Evolutionary conservation across 1,140 invertebrate species (phyloP), one percentile per base, ranked within the genome.

Genomic region (Pseudomyrmex sp.): DNA sequence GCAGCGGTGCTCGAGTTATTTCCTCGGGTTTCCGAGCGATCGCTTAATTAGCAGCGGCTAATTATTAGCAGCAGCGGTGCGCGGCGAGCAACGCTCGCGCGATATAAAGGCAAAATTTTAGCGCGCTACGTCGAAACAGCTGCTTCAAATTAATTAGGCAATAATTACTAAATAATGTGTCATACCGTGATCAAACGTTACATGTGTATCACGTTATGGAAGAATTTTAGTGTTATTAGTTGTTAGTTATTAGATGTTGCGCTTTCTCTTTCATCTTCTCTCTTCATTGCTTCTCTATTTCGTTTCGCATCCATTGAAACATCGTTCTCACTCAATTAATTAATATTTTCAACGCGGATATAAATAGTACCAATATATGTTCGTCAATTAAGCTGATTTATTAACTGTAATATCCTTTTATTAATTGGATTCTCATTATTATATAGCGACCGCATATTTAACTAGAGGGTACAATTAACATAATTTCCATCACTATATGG

Each of bases 131-230:
- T 46, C 23, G 44, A 79, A 77, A 52, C 10, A 18, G 54, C 35
- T 58, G 15, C 52, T 18, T 48, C 65, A 79, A 70, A 79, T 79
- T 79, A 79, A 79, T 79, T 79, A 63, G 52, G 20, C 20, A 48
- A 69, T 69, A 58, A 70, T 69, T 79, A 48, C 50, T 77, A 79
- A 73, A 79, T 79, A 70, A 70, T 59, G 70, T 70, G 54, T 58
- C 15, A 18, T 12, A 12, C 35, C 44, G 5, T 26, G 18, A 18
- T 77, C 52, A 70, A 15, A 23, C 10, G 23, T 15, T 18, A 50
- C 35, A 7, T 35, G 35, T 20, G 5, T 35, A 66, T 66, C 13
- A 69, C 23, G 13, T 69, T 48, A 10, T 1, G 10, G 35, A 79
- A 46, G 18, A 79, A 48, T 56, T 77, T 66, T 48, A 46, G 5